Evolutionary conservation across 2,113 vertebrate genomes (phyloP), one percentile per base, ranked within the genome.

Genomic region (Bettongia penicillata): DNA sequence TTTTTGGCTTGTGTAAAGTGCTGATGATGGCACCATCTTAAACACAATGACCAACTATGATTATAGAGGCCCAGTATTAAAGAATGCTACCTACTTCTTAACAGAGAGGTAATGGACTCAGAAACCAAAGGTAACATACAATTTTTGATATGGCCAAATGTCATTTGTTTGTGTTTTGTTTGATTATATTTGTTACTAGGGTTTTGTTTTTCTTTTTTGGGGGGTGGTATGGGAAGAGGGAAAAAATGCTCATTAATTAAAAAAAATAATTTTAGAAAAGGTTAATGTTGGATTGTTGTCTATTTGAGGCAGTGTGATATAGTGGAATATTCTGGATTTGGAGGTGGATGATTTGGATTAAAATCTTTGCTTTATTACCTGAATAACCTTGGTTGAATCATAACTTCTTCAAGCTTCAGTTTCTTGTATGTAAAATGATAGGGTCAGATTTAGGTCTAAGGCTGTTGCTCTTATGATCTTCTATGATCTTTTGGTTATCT

Each of bases 261-360:
- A 51, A 51, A 68, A 93, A 93, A 53, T 95, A n/a, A 94, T 14
- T 93, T 84, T 43, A 43, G n/a, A 43, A n/a, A 43, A 84, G 37
- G 1, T 43, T 6, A 84, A 1, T 22, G 16, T 84, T 77, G 61
- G 3, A 68, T 3, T 77, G 16, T 77, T n/a, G 16, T 1, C 4
- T 84, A 7, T n/a, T 43, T 43, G 37, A 84, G 16, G 19, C 68
- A 84, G 37, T 22, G 2, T 84, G 16, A 37, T 37, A 37, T 68
- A 14, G 10, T 68, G 28, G 57, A 19, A 14, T 68, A 19, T 37
- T 3, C 55, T n/a, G 61, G 31, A 68, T 68, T 68, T 68, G 61
- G 31, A 68, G 12, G 16, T 6, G 1, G 12, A 68, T 68, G 14
- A 68, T 68, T 68, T 68, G 11, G 61, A 68, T 68, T 68, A 4